phyloP scores from a whole-genome alignment of 2,797 vertebrate species.

The Antrozous pallidus region DNA sequence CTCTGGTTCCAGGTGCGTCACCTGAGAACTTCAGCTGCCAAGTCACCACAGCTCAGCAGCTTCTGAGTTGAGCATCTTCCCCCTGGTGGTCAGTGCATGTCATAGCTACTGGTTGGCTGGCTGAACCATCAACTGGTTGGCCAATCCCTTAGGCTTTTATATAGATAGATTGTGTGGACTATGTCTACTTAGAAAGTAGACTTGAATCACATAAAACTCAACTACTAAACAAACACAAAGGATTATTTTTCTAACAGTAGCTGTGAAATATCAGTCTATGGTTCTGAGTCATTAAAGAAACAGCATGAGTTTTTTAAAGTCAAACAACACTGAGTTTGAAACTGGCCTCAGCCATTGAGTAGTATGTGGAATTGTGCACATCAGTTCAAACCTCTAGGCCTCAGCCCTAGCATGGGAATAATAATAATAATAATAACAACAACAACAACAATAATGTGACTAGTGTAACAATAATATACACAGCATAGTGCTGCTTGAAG shows the following conservation, averaged over 20 bases:
- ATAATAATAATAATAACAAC: not conserved
- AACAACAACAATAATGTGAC: not conserved
- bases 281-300: not conserved
- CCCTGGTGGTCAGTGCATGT: no score
- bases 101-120: no score
- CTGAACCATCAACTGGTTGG: no score
- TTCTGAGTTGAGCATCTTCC: no score
- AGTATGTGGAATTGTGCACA: not conserved
- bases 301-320: not conserved
- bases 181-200: not conserved
- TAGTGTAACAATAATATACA: not conserved
- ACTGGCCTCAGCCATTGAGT: not conserved
- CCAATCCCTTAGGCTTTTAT: no score
- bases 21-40: no score
- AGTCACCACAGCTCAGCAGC: no score
- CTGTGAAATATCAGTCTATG: not conserved
- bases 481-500: not conserved
- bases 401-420: not conserved
- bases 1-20: no score
- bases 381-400: slow-evolving; percentile 11
- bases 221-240: slow-evolving; percentile 7
- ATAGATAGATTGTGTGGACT: not conserved
- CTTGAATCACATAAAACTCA: not conserved
- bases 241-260: not conserved
- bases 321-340: not conserved